Evolutionary conservation across 2,888 invertebrate species (phyloP), one percentile per base, ranked within the genome.

Genomic region (Metacarcinus magister): DNA sequence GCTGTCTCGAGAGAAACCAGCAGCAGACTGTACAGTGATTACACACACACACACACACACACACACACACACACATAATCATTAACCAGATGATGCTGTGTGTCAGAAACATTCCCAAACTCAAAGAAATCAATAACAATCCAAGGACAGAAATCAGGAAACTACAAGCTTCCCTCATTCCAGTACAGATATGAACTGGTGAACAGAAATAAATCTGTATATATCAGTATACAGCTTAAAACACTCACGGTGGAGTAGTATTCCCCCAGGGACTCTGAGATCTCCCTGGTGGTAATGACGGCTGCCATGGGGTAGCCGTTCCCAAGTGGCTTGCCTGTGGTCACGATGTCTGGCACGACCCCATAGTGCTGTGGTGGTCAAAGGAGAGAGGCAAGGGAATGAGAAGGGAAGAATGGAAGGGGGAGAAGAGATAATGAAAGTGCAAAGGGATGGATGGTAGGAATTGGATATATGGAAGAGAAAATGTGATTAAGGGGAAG

Each of bases 291-390:
- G 32, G 98, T 98, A 2, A 98, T 98, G 16, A 98, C 98, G n/a
- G 98, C 98, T 54, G 98, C 98, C 97, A 98, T 97, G 8, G 98
- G 98, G 97, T 98, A 98, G 0, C 98, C 98, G 97, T 98, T 98
- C 39, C 98, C 98, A 54, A 98, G 95, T n/a, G 97, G 95, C 95
- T 97, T 97, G 44, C 97, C 97, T 54, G 97, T 96, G 95, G 97
- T 97, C 97, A 98, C 97, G 94, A 98, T 98, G 97, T 98, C 98
- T 19, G 98, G 98, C 46, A 97, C 96, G 5, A 98, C 98, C 96
- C 97, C 98, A 97, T 98, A 98, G 16, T 97, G 97, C 97, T 98
- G 97, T 1, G 94, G 92, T 32, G 54, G 60, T 32, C 92, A 19
- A 75, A 16, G 5, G 23, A 92, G 46, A 46, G 92, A 46, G n/a